Evolutionary conservation across 2,888 invertebrate species (phyloP).

Genomic region (Eilema griseolum): DNA sequence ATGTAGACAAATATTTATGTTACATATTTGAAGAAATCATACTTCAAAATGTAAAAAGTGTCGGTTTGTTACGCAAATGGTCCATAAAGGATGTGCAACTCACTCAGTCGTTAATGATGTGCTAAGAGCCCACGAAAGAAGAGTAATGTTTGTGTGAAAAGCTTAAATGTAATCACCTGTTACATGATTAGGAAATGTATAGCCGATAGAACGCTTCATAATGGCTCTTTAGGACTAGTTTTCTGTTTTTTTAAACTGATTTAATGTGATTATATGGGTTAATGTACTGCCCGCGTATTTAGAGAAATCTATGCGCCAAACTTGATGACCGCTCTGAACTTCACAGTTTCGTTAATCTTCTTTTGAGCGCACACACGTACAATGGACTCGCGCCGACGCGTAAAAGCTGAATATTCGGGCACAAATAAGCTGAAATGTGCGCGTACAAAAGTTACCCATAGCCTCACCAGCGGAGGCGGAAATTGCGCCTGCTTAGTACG

Average conservation of each 20-base stretch:
- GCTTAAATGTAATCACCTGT: slow-evolving; percentile 43
- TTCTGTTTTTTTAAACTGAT: background rate
- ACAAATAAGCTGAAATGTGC: too few species aligned
- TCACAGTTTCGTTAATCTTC: too few species aligned
- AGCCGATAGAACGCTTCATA: slow-evolving; percentile 15
- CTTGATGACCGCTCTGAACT: too few species aligned
- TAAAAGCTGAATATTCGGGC: too few species aligned
- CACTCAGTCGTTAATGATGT: slow-evolving; percentile 35
- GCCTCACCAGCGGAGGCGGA: too few species aligned
- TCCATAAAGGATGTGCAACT: slow-evolving; percentile 30
- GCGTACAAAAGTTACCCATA: too few species aligned
- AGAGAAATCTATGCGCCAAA: background rate
- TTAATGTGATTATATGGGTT: background rate
- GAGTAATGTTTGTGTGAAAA: slow-evolving; percentile 40
- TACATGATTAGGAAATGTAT: slow-evolving; percentile 44
- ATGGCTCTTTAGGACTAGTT: background rate
- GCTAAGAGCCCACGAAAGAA: slow-evolving; percentile 25
- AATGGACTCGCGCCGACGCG: too few species aligned
- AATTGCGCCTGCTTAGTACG: too few species aligned
- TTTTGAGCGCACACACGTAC: too few species aligned
- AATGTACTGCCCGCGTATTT: background rate
- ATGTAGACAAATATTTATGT: too few species aligned
- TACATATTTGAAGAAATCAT: background rate
- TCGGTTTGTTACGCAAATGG: slow-evolving; percentile 11
- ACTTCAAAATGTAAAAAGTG: background rate